Base-by-base conservation (phyloP, 2,888 invertebrate species). In the Tenthredo distinguenda region DNA sequence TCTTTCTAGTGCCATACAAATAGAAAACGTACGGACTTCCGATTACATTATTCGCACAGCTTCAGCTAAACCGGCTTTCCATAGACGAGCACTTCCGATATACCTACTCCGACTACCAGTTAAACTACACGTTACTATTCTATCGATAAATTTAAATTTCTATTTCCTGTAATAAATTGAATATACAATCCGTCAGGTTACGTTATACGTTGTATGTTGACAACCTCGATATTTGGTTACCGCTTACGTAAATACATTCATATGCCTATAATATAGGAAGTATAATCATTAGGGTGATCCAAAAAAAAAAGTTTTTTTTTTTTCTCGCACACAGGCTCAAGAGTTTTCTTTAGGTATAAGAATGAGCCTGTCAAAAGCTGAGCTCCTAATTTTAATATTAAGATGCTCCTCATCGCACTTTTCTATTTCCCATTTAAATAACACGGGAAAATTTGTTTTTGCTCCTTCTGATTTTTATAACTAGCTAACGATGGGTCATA, bases 11-110 rank as follows among this genome's bases (percentile, higher is more conserved):
- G 18, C 55, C 10, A 34, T 77, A 50, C 15, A 50, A 77, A 31
- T 55, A 77, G 77, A 77, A 34, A 50, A 40, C 21, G 5, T 7
- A 26, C 43, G 26, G 21, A 43, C 12, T 68, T 74, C 21, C n/a
- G 72, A 74, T 6, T 43, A 37, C 21, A 43, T 74, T 74, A 74
- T 74, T 43, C 72, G 72, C 15, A 31, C 12, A 68, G 68, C 68
- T 68, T 68, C 18, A 68, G 68, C 31, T 34, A 18, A 68, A 34
- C 68, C 34, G 34, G 31, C 1, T 68, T 68, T 31, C 15, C 34
- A 34, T 68, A 34, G 68, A 68, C 68, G 5, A 68, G 68, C 6
- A 68, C 68, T 68, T 68, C 34, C 68, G 68, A 34, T 68, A 31
- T n/a, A n/a, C n/a, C 18, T 34, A 68, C 15, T 68, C 34, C 34